phyloP scores from a whole-genome alignment of 1,140 invertebrate species.

The Diorhabda elongata region DNA sequence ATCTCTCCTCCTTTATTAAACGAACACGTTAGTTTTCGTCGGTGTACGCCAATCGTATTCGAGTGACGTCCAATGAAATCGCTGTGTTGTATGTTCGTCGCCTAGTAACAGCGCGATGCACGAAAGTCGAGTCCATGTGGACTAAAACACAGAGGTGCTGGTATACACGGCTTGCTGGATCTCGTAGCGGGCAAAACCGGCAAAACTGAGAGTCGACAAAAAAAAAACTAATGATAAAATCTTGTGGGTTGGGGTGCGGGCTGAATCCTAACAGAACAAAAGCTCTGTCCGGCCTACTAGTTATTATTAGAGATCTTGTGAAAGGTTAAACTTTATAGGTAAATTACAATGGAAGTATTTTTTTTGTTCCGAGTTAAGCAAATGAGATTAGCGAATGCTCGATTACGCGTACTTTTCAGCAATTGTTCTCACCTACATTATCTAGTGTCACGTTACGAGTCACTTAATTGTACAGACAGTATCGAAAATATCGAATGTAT shows the following conservation, averaged over 20 bases:
- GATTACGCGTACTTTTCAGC: background rate
- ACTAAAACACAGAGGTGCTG: conserved; percentile 41
- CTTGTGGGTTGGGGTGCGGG: conserved; percentile 45
- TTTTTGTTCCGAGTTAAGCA: conserved; percentile 8
- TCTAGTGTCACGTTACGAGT: too few relatives aligned
- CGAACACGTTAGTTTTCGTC: conserved; percentile 32
- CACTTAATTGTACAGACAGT: too few relatives aligned
- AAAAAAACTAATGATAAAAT: conserved; percentile 47
- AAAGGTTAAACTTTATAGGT: conserved; percentile 40
- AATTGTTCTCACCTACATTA: background rate
- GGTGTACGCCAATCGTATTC: conserved; percentile 23
- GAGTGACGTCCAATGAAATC: conserved; percentile 17
- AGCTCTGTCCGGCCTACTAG: conserved; percentile 42
- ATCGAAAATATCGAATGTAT: too few relatives aligned
- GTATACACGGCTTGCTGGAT: conserved; percentile 45
- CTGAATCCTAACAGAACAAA: conserved; percentile 44
- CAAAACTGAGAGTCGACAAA: conserved; percentile 49
- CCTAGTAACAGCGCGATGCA: conserved; percentile 34
- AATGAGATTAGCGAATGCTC: conserved; percentile 1
- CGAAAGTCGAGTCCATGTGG: conserved; percentile 42
- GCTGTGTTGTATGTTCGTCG: conserved; percentile 33
- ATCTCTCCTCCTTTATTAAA: conserved; percentile 37
- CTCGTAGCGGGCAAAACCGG: conserved; percentile 45
- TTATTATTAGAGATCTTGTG: conserved; percentile 38
- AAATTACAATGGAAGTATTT: conserved; percentile 43